These are phyloP conservation scores for Ceratothoa steindachneri DNA, from an alignment of 2,888 invertebrate species.

Conservation along the genomic window DNA sequence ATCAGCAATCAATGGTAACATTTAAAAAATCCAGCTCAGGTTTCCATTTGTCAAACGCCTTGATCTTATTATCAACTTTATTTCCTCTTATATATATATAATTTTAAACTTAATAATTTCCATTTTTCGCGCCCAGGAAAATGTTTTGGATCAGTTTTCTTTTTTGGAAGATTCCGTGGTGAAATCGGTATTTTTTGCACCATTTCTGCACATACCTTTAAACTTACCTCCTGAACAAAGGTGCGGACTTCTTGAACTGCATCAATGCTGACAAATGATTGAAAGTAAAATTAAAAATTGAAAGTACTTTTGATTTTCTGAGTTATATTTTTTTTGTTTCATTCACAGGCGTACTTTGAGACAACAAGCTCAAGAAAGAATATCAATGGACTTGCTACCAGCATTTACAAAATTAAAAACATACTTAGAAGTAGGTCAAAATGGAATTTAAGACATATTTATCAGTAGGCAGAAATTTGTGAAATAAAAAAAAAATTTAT, in stretches of 20 bases:
- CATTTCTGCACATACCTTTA: slow-evolving; percentile 43
- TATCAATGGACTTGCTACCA: slow-evolving; percentile 37
- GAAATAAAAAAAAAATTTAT: not conserved
- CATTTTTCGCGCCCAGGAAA: slow-evolving; percentile 24
- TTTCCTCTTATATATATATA: slow-evolving; percentile 4
- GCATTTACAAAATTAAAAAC: slow-evolving; percentile 29
- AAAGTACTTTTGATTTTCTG: not conserved
- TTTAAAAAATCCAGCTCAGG: no score
- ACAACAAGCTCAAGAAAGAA: slow-evolving; percentile 40
- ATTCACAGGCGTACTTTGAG: slow-evolving; percentile 28
- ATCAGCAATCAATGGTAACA: slow-evolving; percentile 47
- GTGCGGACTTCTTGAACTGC: no score
- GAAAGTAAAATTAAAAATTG: no score
- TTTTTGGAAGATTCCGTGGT: slow-evolving; percentile 39
- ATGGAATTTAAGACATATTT: no score
- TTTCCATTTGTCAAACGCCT: no score
- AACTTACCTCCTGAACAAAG: slow-evolving; percentile 32
- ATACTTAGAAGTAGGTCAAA: slow-evolving; percentile 30
- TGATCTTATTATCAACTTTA: no score
- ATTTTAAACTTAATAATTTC: not conserved
- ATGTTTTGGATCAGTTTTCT: slow-evolving; percentile 47
- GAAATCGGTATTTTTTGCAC: slow-evolving; percentile 48
- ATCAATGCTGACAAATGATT: slow-evolving; percentile 5
- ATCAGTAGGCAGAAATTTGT: not conserved
- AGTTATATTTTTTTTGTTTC: not conserved